phyloP scores from a whole-genome alignment of 2,888 invertebrate genomes.

The Tromatobia lineatoria region DNA sequence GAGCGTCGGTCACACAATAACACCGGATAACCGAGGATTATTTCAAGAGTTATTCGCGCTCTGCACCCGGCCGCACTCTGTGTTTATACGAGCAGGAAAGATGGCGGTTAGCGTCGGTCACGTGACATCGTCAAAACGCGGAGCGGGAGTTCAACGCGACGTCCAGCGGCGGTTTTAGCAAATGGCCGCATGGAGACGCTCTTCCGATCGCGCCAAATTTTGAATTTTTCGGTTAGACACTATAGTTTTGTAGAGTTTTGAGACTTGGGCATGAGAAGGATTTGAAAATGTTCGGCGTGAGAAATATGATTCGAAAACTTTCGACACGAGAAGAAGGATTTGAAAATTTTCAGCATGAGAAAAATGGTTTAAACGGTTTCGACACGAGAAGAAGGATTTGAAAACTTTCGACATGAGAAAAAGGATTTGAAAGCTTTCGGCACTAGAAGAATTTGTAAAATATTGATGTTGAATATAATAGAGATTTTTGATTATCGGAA shows the following conservation, averaged over 20 bases:
- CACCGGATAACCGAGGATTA: slow-evolving; percentile 81
- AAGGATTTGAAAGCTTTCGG: no score
- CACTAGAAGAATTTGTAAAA: no score
- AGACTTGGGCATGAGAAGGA: not conserved
- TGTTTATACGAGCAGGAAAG: slow-evolving; percentile 88
- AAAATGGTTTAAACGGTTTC: no score
- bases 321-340: no score
- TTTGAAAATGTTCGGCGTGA: not conserved
- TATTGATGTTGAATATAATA: no score
- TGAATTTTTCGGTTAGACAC: not conserved
- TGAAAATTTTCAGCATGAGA: no score
- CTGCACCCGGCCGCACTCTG: slow-evolving; percentile 85
- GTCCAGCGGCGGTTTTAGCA: slow-evolving; percentile 65
- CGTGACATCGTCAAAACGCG: slow-evolving; percentile 84
- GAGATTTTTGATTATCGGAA: no score
- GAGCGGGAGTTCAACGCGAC: slow-evolving; percentile 82
- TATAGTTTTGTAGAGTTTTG: not conserved
- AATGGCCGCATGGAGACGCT: slow-evolving; percentile 74
- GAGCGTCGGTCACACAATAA: slow-evolving; percentile 81
- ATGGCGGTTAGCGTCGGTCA: slow-evolving; percentile 89
- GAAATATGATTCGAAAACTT: no score
- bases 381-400: no score
- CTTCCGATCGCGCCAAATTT: slow-evolving; percentile 54
- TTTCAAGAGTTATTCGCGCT: slow-evolving; percentile 82
- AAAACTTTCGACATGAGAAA: no score